Evolutionary conservation across 2,888 invertebrate species (phyloP), one percentile per base, ranked within the genome.

Genomic region (Leptinotarsa tumamoca): DNA sequence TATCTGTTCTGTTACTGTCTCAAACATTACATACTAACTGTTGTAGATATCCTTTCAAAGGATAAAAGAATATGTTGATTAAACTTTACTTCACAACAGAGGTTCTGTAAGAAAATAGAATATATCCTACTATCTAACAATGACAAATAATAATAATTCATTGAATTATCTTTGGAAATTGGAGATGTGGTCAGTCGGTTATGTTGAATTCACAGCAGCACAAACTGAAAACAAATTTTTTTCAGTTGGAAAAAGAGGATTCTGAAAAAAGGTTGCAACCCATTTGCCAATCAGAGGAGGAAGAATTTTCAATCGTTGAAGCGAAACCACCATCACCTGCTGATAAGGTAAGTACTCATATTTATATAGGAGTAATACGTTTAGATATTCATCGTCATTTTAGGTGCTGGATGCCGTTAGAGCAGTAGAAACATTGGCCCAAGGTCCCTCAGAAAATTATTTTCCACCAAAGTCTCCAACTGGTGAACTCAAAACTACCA

Each of bases 321-420:
- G 90, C 91, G 56, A 93, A 93, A 86, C 94, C 93, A 87, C 94
- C 95, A 86, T 95, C 95, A 71, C 95, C 95, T 67, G 89, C 87
- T 7, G 96, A 96, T 90, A 96, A 95, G 91, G 94, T 77, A 68
- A 51, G n/a, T 51, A 27, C n/a, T n/a, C 14, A 43, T 43, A 43
- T 43, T 43, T 10, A 43, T 10, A 43, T 43, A 43, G 43, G 43
- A 43, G 43, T 43, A 43, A 43, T 43, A 5, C 3, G 10, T 43
- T 10, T 23, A 13, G 15, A 58, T 58, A 58, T 58, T 3, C 15
- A 58, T 58, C 1, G 7, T 70, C 1, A n/a, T 54, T 56, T 49
- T 15, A 70, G 79, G 79, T 94, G 80, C 90, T 96, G 89, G 96
- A 97, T 87, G 95, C 97, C 83, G 96, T 97, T 73, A 92, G 96